These are phyloP conservation scores for Cyrtorhinus lividipennis DNA, from an alignment of 1,140 invertebrate genomes.

Conservation along the genomic window DNA sequence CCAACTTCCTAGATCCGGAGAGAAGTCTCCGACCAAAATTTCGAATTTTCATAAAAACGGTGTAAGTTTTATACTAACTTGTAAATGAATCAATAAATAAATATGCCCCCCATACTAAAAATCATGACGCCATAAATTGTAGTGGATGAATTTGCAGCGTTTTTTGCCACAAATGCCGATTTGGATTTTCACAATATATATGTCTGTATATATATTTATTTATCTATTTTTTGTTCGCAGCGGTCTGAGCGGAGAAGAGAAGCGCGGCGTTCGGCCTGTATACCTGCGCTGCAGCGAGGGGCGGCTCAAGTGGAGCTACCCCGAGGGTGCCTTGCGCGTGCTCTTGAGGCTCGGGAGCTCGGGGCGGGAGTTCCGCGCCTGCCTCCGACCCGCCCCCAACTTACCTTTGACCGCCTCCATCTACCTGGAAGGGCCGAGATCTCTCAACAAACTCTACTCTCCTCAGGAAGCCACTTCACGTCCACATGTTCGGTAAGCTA, in stretches of 20 bases:
- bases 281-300: slow-evolving; percentile 61
- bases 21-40: too few relatives aligned
- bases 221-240: slow-evolving; percentile 4
- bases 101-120: too few relatives aligned
- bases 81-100: too few relatives aligned
- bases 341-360: slow-evolving; percentile 44
- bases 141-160: too few relatives aligned
- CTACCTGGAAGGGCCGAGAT: slow-evolving; percentile 50
- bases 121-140: too few relatives aligned
- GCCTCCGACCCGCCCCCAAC: slow-evolving; percentile 40
- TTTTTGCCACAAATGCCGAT: too few relatives aligned
- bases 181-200: too few relatives aligned
- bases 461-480: slow-evolving; percentile 35
- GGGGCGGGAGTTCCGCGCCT: slow-evolving; percentile 48
- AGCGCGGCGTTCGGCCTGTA: slow-evolving; percentile 52
- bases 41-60: too few relatives aligned
- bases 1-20: too few relatives aligned
- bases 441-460: slow-evolving; percentile 45
- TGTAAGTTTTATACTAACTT: too few relatives aligned
- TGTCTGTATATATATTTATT: too few relatives aligned
- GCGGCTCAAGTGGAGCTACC: slow-evolving; percentile 54
- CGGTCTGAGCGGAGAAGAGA: slow-evolving; percentile 14
- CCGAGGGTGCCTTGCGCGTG: slow-evolving; percentile 53
- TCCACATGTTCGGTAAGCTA: slow-evolving; percentile 33
- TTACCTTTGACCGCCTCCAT: slow-evolving; percentile 41